Base-by-base conservation (phyloP, 2,888 invertebrate genomes). In the Heteropelma amictum region DNA sequence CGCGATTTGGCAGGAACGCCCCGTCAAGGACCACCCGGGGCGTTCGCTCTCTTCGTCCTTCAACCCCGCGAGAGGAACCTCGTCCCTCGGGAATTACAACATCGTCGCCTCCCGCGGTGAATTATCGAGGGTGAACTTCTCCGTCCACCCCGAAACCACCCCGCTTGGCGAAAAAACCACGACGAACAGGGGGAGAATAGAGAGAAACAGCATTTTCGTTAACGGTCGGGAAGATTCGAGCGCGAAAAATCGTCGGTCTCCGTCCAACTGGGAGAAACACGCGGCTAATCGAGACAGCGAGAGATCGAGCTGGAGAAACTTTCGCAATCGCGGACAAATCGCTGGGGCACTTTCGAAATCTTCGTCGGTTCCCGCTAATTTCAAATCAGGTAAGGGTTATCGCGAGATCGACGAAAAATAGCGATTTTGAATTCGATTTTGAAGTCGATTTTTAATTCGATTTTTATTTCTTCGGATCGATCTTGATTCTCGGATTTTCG, bases 41-140 rank as follows among this genome's bases (percentile, higher is more conserved):
- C 69, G 53, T 26, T 71, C 38, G 47, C 63, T 61, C 33, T 64
- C 73, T 26, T 47, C 69, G 49, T 64, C 67, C 56, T 26, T 78
- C 74, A 63, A 56, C 26, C 60, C 64, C 8, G 3, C 35, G 17
- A 71, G 65, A 35, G 30, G 12, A 7, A n/a, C 53, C 10, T 17
- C 33, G 1, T 35, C 60, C 0, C 51, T 74, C 33, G 68, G 61
- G n/a, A 84, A 85, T 77, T 84, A 81, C 78, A 84, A 81, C 54
- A 80, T 86, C 77, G 83, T 83, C 60, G 85, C 84, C 10, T 84
- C 87, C 17, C 82, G 83, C 33, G 83, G 85, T 6, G 85, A 87
- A 74, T 79, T 85, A 26, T 80, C 84, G 76, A 80, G 86, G 80
- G 82, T 81, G 79, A 83, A 80, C 77, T 82, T 83, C 65, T 63